Evolutionary conservation across 1,140 invertebrate species (phyloP).

Genomic region (Psilanteris sp.): DNA sequence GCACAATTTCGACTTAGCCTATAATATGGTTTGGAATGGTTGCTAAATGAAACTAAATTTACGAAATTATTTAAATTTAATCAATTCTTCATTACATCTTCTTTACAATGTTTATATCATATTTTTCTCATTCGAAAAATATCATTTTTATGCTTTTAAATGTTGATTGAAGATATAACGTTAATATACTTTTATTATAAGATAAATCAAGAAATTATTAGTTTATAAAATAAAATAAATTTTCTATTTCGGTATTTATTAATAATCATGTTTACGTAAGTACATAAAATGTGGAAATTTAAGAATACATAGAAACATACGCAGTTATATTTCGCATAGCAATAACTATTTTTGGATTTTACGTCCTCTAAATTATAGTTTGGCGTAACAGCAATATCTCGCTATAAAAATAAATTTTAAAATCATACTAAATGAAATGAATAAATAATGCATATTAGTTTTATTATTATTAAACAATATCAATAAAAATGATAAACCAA

Average conservation of each 20-base stretch:
- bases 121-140: constrained; percentile 15
- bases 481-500: too few relatives aligned
- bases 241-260: constrained; percentile 9
- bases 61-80: constrained; percentile 45
- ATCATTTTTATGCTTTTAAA: too few relatives aligned
- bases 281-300: constrained; percentile 23
- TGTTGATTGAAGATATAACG: too few relatives aligned
- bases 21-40: background rate
- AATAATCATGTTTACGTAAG: constrained; percentile 38
- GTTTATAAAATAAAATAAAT: too few relatives aligned
- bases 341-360: constrained; percentile 71
- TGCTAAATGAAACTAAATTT: constrained; percentile 22
- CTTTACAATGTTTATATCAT: constrained; percentile 16
- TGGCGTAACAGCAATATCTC: constrained; percentile 26
- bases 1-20: constrained; percentile 12
- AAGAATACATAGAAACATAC: constrained; percentile 12
- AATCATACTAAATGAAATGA: too few relatives aligned
- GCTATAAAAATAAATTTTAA: constrained; percentile 17
- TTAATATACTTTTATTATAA: too few relatives aligned
- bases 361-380: constrained; percentile 69
- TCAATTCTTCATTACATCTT: constrained; percentile 33
- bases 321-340: constrained; percentile 48
- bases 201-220: too few relatives aligned
- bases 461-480: too few relatives aligned
- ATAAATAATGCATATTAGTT: too few relatives aligned